Conservation (phyloP, 2,888 invertebrate genomes). For the Netelia fuscicornis region DNA sequence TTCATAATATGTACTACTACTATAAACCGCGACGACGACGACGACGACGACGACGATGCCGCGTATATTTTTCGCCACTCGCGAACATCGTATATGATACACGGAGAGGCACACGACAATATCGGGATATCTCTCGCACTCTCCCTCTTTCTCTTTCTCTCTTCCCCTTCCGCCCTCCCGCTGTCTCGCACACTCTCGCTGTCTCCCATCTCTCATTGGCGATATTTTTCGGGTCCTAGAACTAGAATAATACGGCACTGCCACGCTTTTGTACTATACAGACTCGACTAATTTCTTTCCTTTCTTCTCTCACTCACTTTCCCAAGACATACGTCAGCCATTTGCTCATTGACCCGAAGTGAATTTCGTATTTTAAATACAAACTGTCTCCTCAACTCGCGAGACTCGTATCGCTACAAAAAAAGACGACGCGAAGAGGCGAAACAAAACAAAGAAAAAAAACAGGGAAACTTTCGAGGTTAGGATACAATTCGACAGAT, state of each 20-base stretch:
- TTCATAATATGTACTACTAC: conserved; percentile 55
- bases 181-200: not conserved
- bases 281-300: not conserved
- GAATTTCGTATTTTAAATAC: not conserved
- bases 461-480: not conserved
- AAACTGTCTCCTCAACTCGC: not conserved
- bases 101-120: conserved; percentile 53
- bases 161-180: not conserved
- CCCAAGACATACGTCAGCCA: not conserved
- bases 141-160: conserved; percentile 23
- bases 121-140: conserved; percentile 47
- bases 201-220: too few species aligned
- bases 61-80: conserved; percentile 65
- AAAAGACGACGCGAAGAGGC: not conserved
- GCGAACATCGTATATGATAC: conserved; percentile 37
- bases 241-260: too few species aligned
- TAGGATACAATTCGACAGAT: conserved; percentile 36
- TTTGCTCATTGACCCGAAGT: conserved; percentile 48
- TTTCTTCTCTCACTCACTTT: too few species aligned
- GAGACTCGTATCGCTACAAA: conserved; percentile 19
- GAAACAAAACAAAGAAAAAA: not conserved
- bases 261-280: not conserved
- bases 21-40: conserved; percentile 41
- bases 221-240: too few species aligned
- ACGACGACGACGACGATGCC: not conserved